Conservation (phyloP, 2,113 vertebrate species). For the Anser brachyrhynchus region DNA sequence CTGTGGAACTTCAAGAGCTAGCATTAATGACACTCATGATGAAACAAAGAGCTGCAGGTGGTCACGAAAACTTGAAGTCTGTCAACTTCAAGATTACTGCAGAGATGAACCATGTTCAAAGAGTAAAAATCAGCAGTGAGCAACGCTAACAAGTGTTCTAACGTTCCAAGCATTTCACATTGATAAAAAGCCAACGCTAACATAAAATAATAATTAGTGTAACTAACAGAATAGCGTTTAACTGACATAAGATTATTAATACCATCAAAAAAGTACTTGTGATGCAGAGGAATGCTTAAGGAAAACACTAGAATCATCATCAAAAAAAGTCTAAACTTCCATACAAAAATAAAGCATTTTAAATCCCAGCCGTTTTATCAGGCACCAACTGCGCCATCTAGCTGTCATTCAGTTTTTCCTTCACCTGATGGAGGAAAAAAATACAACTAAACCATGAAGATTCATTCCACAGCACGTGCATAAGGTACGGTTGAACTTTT, state of each 20-base stretch:
- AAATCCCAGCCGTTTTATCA: rapidly evolving
- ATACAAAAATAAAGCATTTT: rapidly evolving
- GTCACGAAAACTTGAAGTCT: background rate
- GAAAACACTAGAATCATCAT: background rate
- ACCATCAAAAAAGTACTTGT: background rate
- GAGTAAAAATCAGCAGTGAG: background rate
- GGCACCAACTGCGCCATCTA: conserved; percentile 24
- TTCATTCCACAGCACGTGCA: background rate
- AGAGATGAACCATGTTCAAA: background rate
- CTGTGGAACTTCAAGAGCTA: background rate
- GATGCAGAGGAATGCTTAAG: background rate
- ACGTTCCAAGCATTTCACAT: background rate
- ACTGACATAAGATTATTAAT: background rate
- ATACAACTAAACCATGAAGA: rapidly evolving
- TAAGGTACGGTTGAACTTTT: rapidly evolving
- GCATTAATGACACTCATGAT: background rate
- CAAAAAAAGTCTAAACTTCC: background rate
- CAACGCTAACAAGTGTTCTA: background rate
- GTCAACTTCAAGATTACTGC: background rate
- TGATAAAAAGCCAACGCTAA: background rate
- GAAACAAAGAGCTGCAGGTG: background rate
- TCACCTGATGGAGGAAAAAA: background rate
- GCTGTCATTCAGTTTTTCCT: background rate
- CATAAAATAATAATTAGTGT: background rate
- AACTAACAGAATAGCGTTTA: background rate